Evolutionary conservation across 1,140 invertebrate species (phyloP), one percentile per base, ranked within the genome.

Genomic region (Melanaphis sacchari): DNA sequence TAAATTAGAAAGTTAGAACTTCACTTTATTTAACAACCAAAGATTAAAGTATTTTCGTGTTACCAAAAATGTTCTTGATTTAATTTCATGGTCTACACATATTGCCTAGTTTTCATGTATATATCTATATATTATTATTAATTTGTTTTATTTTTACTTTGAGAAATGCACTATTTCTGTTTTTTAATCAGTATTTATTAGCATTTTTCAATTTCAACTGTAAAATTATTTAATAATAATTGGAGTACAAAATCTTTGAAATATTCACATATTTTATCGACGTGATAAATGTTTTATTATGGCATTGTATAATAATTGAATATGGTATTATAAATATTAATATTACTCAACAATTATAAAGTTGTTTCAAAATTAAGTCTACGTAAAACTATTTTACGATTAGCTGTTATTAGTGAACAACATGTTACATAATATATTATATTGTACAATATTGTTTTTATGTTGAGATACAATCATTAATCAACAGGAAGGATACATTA

Each of bases 201-300:
- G 85, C 46, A 88, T 88, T 88, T 36, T 18, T 49, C 85, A 88
- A 49, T 22, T 43, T 49, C 85, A 88, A 88, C 36, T 41, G 40
- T 40, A 84, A 84, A 41, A 24, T 2, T 11, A 40, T 41, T 84
- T 84, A 41, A 41, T 84, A 84, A 84, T 87, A 87, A 40, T 36
- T 9, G 18, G 3, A 46, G 85, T 8, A 46, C 43, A 49, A n/a
- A 46, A 7, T 84, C 9, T 84, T 40, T 26, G 82, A 41, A 84
- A 26, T 26, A 3, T 84, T 38, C 38, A 40, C 82, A 84, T 41
- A 26, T 40, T 84, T 82, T 38, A 0, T 82, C 8, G 36, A 38
- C 76, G 38, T 36, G 76, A 9, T 38, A 24, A 18, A 36, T 36
- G 46, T 49, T 76, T n/a, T 76, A 66, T 76, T 21, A 36, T 76